These are phyloP conservation scores for Callipepla californica DNA, from an alignment of 2,113 vertebrate genomes.

Conservation along the genomic window DNA sequence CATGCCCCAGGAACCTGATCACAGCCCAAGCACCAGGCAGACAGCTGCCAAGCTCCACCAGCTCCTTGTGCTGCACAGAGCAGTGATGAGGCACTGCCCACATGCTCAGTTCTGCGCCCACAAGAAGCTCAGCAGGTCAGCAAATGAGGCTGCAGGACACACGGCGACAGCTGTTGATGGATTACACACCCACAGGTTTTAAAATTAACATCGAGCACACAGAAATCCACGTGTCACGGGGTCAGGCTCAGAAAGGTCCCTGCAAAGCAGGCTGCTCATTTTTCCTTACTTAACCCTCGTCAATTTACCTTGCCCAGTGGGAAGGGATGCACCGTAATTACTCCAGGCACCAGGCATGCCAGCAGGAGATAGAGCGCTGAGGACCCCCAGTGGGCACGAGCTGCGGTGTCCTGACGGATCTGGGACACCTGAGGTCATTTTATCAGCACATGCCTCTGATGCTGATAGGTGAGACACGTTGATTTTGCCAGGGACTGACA, in stretches of 20 bases:
- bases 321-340: too few species aligned
- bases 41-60: not conserved
- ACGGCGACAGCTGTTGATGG: not conserved
- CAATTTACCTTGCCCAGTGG: not conserved
- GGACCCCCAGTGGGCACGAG: not conserved
- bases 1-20: not conserved
- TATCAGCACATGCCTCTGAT: not conserved
- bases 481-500: not conserved
- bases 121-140: not conserved
- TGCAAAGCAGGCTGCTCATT: not conserved
- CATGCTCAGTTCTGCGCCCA: not conserved
- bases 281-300: not conserved
- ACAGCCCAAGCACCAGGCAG: not conserved
- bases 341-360: not conserved
- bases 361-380: not conserved
- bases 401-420: rapidly evolving
- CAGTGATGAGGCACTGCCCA: rapidly evolving
- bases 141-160: not conserved
- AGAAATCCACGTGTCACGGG: rapidly evolving
- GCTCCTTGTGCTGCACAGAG: not conserved
- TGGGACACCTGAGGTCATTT: not conserved
- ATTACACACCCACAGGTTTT: not conserved
- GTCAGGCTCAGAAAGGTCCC: not conserved
- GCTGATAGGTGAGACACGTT: not conserved
- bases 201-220: not conserved